phyloP scores from a whole-genome alignment of 2,888 invertebrate genomes.

The Drosophila siamana region DNA sequence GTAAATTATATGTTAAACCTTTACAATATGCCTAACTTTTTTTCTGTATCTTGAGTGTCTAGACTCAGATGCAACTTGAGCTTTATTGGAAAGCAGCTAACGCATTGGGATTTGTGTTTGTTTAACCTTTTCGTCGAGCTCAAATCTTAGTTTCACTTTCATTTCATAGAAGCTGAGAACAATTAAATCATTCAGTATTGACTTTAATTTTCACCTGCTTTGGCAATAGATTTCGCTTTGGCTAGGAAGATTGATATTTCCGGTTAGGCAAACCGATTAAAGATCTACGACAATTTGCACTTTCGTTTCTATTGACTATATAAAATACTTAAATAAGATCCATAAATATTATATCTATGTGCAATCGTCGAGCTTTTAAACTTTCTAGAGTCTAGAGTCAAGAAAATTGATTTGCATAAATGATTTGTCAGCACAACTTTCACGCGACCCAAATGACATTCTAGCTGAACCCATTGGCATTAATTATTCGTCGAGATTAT shows the following conservation, averaged over 20 bases:
- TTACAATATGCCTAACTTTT: slow-evolving; percentile 20
- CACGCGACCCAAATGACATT: slow-evolving; percentile 63
- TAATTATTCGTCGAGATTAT: slow-evolving; percentile 42
- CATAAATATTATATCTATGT: slow-evolving; percentile 15
- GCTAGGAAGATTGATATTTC: slow-evolving; percentile 36
- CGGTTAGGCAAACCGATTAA: slow-evolving; percentile 39
- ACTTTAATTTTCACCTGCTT: slow-evolving; percentile 26
- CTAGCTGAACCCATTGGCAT: slow-evolving; percentile 37
- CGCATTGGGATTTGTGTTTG: slow-evolving; percentile 19
- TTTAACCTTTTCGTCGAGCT: slow-evolving; percentile 31
- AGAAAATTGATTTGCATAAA: slow-evolving; percentile 69
- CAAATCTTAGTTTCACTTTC: slow-evolving; percentile 51
- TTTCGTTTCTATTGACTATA: slow-evolving; percentile 45
- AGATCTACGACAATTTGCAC: slow-evolving; percentile 41
- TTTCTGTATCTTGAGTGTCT: slow-evolving; percentile 17
- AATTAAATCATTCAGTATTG: slow-evolving; percentile 35
- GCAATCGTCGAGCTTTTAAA: slow-evolving; percentile 18
- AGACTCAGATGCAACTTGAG: slow-evolving; percentile 20
- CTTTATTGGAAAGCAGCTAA: slow-evolving; percentile 43
- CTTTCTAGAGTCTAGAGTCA: slow-evolving; percentile 48
- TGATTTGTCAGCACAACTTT: slow-evolving; percentile 59
- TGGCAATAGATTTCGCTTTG: slow-evolving; percentile 31
- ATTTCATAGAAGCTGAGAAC: slow-evolving; percentile 25
- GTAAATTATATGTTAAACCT: slow-evolving; percentile 65
- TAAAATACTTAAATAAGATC: slow-evolving; percentile 13